Conservation (phyloP, 2,113 vertebrate genomes). For the Axis porcinus region DNA sequence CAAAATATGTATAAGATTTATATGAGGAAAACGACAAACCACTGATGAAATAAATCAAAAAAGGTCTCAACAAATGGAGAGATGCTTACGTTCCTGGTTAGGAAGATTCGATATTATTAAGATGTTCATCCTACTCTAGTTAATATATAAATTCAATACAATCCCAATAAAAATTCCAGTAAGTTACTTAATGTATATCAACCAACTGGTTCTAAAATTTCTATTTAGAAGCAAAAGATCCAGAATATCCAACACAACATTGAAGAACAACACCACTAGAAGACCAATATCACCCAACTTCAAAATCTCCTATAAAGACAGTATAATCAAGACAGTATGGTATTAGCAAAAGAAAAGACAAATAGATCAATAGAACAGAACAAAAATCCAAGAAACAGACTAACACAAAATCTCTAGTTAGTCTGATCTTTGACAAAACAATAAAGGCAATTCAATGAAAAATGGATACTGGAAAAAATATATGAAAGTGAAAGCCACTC, state of each 20-base stretch:
- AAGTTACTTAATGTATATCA: background rate
- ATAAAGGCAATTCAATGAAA: background rate
- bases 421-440: background rate
- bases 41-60: background rate
- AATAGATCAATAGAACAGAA: background rate
- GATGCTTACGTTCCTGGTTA: background rate
- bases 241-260: background rate
- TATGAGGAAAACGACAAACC: background rate
- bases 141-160: background rate
- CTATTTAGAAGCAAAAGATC: background rate
- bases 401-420: background rate
- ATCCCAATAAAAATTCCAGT: background rate
- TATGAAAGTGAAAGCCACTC: background rate
- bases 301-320: background rate
- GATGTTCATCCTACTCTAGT: background rate
- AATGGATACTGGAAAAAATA: background rate
- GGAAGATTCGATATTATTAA: background rate
- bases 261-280: background rate
- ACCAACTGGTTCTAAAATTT: background rate
- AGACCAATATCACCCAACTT: background rate
- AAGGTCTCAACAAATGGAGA: background rate
- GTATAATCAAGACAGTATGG: background rate
- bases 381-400: background rate
- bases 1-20: background rate
- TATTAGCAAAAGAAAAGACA: background rate